Evolutionary conservation across 35 echinoderm and acorn worm genomes (phyloP), one percentile per base, ranked within the genome.

Genomic region (Ophiothrix spiculata): DNA sequence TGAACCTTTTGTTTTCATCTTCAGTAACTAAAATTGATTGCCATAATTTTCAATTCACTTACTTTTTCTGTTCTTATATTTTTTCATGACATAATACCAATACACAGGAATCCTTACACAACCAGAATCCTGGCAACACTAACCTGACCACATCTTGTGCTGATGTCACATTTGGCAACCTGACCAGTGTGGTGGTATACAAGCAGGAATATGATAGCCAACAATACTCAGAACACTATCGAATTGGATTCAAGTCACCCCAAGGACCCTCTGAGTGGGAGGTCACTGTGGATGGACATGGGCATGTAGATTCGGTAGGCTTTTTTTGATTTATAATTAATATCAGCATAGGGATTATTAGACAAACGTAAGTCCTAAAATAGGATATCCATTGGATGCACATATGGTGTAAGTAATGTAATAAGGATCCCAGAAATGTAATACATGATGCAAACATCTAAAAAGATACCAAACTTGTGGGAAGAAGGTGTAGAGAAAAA

Each of bases 231-330:
- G 56, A 79, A 19, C 84, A 89, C 14, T 80, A 78, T 60, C 73
- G 79, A 40, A 93, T 93, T 41, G 73, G 75, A 39, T 93, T 93
- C 56, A 81, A 84, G 39, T 82, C 87, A 19, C 56, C 78, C 33
- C 74, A 89, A 69, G 92, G 92, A 31, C 92, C 92, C 41, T 89
- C 92, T 0, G 84, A 76, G 32, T 93, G 92, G 92, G 81, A 93
- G 35, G 37, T 86, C 4, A 83, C 76, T 3, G 38, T 93, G 10
- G 83, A 88, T 56, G 56, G 40, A 29, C 40, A 90, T 35, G 92
- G 86, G 0, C 15, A 39, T 56, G 81, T 93, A 42, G 81, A 93
- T 32, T 86, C 87, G 19, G 92, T 93, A 78, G 86, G 92, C 4
- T 73, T 73, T 74, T 32, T 74, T 74, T 74, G 16, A 29, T 74